Percentiles rank a stretch among this genome's conserved stretches.
These are phyloP conservation scores for Periophthalmodon schlosseri DNA, from an alignment of 2,113 vertebrate genomes.

Conservation along the genomic window DNA sequence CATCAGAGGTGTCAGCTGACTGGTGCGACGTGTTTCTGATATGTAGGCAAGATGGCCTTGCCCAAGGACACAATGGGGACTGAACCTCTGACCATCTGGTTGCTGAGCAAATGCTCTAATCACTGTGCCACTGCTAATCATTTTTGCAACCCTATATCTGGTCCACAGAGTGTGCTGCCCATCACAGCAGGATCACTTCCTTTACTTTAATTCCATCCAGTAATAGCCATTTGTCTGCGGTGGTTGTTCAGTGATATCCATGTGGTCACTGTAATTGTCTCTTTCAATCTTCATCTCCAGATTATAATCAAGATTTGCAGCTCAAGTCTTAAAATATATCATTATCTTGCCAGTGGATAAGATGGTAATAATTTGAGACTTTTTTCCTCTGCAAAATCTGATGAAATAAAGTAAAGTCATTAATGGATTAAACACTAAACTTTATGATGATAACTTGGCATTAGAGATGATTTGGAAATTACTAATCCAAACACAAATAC, in stretches of 20 bases:
- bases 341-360: not conserved
- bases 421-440: not conserved
- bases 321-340: not conserved
- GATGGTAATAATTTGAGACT: not conserved
- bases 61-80: no score
- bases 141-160: no score
- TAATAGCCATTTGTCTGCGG: not conserved
- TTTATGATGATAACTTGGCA: not conserved
- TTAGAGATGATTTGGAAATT: not conserved
- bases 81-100: no score
- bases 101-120: no score
- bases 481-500: not conserved
- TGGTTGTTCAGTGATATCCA: not conserved
- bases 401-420: not conserved
- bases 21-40: no score
- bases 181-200: not conserved
- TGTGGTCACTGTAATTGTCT: not conserved
- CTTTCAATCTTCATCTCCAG: constrained; percentile 3
- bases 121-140: no score
- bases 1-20: no score
- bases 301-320: constrained; percentile 17
- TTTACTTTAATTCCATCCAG: not conserved
- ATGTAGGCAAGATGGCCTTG: no score
- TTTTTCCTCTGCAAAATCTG: not conserved
- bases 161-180: no score